phyloP scores from a whole-genome alignment of 2,888 invertebrate genomes.

The Eudemis profundana region DNA sequence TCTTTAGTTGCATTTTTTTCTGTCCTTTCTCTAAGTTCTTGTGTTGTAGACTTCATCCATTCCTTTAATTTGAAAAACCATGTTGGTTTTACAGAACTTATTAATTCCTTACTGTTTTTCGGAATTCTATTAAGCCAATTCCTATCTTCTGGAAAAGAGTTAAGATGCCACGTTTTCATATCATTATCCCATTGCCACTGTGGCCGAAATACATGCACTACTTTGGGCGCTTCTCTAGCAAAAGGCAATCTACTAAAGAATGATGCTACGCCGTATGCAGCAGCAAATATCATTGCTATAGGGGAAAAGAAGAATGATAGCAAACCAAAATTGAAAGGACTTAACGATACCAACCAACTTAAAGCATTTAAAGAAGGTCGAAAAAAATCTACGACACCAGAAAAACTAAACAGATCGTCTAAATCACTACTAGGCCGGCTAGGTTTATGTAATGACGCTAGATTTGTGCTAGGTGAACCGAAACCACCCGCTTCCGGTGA shows the following conservation, averaged over 20 bases:
- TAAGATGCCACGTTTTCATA: constrained; percentile 82
- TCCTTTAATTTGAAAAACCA: constrained; percentile 63
- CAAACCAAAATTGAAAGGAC: constrained; percentile 85
- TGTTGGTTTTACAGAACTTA: constrained; percentile 51
- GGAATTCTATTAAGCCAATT: constrained; percentile 52
- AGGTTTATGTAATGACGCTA: constrained; percentile 64
- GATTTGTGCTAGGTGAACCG: constrained; percentile 62
- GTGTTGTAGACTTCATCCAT: constrained; percentile 60
- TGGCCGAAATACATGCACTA: constrained; percentile 73
- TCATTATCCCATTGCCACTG: constrained; percentile 86
- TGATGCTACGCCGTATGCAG: constrained; percentile 86
- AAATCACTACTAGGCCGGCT: constrained; percentile 65
- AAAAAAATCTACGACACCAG: constrained; percentile 75
- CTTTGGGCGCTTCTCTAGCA: constrained; percentile 73
- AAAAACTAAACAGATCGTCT: constrained; percentile 80
- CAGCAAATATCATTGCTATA: constrained; percentile 86
- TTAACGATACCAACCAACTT: constrained; percentile 82
- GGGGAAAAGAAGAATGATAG: constrained; percentile 87
- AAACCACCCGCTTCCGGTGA: constrained; percentile 60
- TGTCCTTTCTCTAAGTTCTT: constrained; percentile 53
- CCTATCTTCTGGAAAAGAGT: constrained; percentile 70
- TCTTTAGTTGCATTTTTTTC: constrained; percentile 48
- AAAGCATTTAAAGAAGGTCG: constrained; percentile 81
- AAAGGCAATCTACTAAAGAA: constrained; percentile 88
- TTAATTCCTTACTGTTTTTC: constrained; percentile 54